Evolutionary conservation across 2,888 invertebrate genomes (phyloP).

Genomic region (Nemotelus pantherinus): DNA sequence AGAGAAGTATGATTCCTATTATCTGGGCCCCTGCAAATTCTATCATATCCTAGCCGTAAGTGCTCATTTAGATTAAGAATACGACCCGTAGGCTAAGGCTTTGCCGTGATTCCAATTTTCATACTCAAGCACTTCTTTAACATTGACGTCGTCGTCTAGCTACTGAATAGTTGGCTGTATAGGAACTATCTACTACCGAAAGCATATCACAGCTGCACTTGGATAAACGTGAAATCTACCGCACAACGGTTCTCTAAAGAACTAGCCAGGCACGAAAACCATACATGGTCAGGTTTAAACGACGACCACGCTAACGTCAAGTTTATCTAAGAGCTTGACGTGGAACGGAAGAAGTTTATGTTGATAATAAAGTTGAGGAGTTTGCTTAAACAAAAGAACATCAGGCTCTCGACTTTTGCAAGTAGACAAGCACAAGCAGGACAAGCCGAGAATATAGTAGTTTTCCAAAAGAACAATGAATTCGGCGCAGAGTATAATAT

Average conservation of each 20-base stretch:
- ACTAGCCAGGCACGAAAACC: background rate
- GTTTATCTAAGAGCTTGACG: background rate
- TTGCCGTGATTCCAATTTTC: background rate
- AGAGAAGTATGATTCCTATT: no score
- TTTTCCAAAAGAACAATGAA: no score
- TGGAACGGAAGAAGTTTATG: background rate
- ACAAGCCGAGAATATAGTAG: background rate
- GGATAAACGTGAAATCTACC: constrained; percentile 23
- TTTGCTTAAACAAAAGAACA: constrained; percentile 20
- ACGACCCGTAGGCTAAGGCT: constrained; percentile 22
- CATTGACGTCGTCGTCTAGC: no score
- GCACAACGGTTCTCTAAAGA: constrained; percentile 13
- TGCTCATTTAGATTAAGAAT: constrained; percentile 38
- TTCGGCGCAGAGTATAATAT: no score
- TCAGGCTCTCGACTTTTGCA: background rate
- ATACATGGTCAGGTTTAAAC: background rate
- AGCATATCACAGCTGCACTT: constrained; percentile 9
- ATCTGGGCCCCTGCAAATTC: background rate
- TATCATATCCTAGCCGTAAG: constrained; percentile 9
- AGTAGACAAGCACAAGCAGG: background rate
- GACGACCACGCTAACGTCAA: background rate
- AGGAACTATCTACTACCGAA: background rate
- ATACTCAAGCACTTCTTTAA: background rate
- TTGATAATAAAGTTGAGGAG: constrained; percentile 19
- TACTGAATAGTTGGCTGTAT: no score